Evolutionary conservation across 2,113 vertebrate species (phyloP).

Genomic region (Melierax canorus): DNA sequence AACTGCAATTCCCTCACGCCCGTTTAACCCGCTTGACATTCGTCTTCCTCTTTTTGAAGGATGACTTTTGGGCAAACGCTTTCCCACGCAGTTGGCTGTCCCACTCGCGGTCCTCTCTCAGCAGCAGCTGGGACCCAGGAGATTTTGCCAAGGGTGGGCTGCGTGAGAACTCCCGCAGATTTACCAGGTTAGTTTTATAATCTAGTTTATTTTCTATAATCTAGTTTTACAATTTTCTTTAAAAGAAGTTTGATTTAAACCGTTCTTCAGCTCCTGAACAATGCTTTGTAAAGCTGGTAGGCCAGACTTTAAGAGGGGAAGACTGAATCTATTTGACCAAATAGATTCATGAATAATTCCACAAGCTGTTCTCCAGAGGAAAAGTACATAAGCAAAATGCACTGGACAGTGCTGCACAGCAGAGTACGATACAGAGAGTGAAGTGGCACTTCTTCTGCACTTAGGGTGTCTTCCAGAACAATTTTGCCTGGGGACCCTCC

Average conservation of each 20-base stretch:
- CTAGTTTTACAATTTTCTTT: background rate
- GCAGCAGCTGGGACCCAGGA: background rate
- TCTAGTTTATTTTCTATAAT: background rate
- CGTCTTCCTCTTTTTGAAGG: background rate
- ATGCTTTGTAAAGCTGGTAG: background rate
- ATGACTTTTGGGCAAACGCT: background rate
- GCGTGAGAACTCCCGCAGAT: background rate
- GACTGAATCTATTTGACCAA: background rate
- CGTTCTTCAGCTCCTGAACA: background rate
- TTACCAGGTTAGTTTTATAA: background rate
- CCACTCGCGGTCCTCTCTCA: background rate
- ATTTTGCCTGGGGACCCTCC: background rate
- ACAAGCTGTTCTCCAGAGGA: background rate
- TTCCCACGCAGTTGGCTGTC: background rate
- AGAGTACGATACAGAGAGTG: background rate
- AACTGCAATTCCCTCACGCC: background rate
- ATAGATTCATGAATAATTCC: background rate
- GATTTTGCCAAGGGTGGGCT: background rate
- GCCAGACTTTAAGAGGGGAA: background rate
- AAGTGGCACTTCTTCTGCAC: background rate
- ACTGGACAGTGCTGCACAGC: background rate
- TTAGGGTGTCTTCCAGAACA: background rate
- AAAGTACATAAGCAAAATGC: background rate
- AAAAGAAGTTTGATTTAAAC: background rate
- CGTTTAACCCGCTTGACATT: background rate